Base-by-base conservation (phyloP, 2,888 invertebrate genomes). In the Ethmia dodecea region DNA sequence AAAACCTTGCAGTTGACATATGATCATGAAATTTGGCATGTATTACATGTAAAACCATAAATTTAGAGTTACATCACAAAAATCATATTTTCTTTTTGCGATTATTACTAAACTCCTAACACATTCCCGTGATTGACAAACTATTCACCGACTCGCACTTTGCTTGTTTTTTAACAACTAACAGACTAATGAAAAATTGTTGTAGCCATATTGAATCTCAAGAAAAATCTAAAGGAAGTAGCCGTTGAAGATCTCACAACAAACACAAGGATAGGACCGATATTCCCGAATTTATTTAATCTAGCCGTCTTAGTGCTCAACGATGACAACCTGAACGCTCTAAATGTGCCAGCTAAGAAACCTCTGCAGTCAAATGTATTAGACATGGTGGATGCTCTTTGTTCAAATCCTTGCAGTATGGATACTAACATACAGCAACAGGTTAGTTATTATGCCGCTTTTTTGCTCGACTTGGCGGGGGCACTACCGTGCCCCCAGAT, bases 241-340 rank as follows among this genome's bases (percentile, higher is more conserved):
- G 89, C 89, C 0, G 80, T 90, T n/a, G 73, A 76, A 41, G 89
- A 89, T 57, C 65, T 90, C 27, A 79, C 79, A 44, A 80, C 81
- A n/a, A 89, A 90, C 56, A 80, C 86, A 1, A 62, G 86, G 13
- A 88, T 89, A 13, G 90, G 89, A 0, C 88, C 89, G 0, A 88
- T 90, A 45, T 86, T 88, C 35, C 88, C 89, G 9, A 89, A 89
- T 65, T 80, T 90, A 30, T 89, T 90, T 56, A 88, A 89, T 55
- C 64, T 90, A 47, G 88, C 88, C 0, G 89, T 89, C 13, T 55
- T 89, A 25, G 81, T 89, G 1, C 58, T 90, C 1, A 89, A 88
- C 27, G 89, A 89, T 49, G 89, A 90, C 41, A 86, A 86, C 13
- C 67, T 69, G 33, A 84, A 80, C 6, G 84, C 84, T 3, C 55